Percentiles rank a stretch among this genome's conserved stretches.
Conservation (phyloP, 2,888 invertebrate species). For the Tetropium fuscum region DNA sequence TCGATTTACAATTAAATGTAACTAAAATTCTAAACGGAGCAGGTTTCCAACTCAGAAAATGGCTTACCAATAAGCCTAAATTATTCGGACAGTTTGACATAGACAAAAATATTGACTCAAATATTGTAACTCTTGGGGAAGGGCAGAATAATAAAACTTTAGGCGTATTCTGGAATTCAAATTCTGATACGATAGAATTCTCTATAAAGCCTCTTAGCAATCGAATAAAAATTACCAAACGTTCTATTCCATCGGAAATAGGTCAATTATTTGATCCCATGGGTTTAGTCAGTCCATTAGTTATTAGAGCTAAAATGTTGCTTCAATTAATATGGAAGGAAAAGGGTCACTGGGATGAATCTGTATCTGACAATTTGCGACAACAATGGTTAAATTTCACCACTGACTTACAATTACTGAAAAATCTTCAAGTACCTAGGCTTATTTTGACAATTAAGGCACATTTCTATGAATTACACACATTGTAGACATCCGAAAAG, state of each 20-base stretch:
- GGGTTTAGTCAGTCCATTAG: slow-evolving; percentile 12
- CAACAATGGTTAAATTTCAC: slow-evolving; percentile 6
- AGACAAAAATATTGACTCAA: neutral
- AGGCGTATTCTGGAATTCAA: slow-evolving; percentile 15
- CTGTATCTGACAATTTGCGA: slow-evolving; percentile 1
- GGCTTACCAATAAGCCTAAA: slow-evolving; percentile 5
- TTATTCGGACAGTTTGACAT: slow-evolving; percentile 12
- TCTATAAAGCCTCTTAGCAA: neutral
- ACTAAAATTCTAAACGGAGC: neutral
- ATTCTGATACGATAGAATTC: slow-evolving; percentile 11
- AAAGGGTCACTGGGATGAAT: slow-evolving; percentile 18
- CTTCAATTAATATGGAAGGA: slow-evolving; percentile 23
- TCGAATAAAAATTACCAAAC: slow-evolving; percentile 12
- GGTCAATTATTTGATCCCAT: slow-evolving; percentile 18
- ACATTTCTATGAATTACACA: neutral
- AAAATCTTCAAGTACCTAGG: slow-evolving; percentile 5
- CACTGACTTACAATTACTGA: neutral
- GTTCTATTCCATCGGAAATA: slow-evolving; percentile 1
- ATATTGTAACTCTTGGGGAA: slow-evolving; percentile 6
- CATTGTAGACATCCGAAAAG: slow-evolving; percentile 9
- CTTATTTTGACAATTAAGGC: no score
- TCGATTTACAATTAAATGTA: slow-evolving; percentile 5
- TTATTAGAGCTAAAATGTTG: slow-evolving; percentile 23
- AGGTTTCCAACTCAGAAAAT: slow-evolving; percentile 15
- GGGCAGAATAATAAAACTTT: slow-evolving; percentile 12